These are phyloP conservation scores for Aerospiza tachiro DNA, from an alignment of 2,797 vertebrate genomes.

Conservation along the genomic window DNA sequence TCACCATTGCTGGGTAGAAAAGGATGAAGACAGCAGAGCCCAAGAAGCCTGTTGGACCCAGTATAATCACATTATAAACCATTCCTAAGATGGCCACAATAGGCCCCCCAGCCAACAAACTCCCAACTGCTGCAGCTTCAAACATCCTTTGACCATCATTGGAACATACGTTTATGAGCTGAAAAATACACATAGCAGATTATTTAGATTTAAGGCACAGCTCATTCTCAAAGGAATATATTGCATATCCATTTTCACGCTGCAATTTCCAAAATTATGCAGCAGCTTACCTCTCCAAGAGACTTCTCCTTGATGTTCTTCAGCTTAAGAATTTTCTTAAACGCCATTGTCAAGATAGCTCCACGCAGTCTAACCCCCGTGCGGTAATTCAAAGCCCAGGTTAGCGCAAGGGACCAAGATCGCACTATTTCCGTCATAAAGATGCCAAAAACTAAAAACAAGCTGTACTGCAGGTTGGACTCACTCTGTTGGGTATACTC, in stretches of 20 bases:
- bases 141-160: conserved; percentile 92
- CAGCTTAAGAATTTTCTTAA: conserved; percentile 89
- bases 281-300: conserved; percentile 83
- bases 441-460: conserved; percentile 89
- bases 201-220: background rate
- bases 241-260: background rate
- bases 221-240: background rate
- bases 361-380: conserved; percentile 88
- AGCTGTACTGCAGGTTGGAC: conserved; percentile 84
- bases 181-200: conserved; percentile 20
- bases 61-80: conserved; percentile 85
- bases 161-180: conserved; percentile 93
- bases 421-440: conserved; percentile 87
- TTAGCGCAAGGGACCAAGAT: conserved; percentile 92
- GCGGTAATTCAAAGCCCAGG: conserved; percentile 93
- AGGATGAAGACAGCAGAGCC: conserved; percentile 93
- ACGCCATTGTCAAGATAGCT: conserved; percentile 88
- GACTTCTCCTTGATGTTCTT: conserved; percentile 90
- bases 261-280: background rate
- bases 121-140: conserved; percentile 90
- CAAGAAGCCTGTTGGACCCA: conserved; percentile 90
- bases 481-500: conserved; percentile 87
- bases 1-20: conserved; percentile 94
- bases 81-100: conserved; percentile 90
- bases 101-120: conserved; percentile 89